Conservation (phyloP, 2,113 vertebrate genomes). For the Apodemus sylvaticus region DNA sequence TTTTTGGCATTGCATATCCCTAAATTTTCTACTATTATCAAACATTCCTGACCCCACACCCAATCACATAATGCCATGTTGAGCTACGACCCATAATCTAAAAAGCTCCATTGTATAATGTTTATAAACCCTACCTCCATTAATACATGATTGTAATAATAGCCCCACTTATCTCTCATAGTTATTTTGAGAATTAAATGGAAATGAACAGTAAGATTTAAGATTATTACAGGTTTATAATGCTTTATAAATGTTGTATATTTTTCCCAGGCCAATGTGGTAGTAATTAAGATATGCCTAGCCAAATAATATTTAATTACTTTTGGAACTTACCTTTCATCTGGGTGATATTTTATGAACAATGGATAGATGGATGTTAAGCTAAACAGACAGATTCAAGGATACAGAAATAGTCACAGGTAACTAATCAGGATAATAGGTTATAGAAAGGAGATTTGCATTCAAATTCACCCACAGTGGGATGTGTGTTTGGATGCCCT, state of each 20-base stretch:
- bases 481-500: neutral
- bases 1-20: neutral
- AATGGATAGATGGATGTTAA: no score
- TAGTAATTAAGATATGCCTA: neutral
- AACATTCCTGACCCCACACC: neutral
- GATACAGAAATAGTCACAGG: neutral
- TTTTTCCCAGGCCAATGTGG: neutral
- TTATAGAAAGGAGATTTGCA: neutral
- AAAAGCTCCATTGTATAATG: neutral
- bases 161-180: neutral
- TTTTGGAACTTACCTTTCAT: neutral
- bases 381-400: neutral
- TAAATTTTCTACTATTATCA: neutral
- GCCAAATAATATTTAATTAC: neutral
- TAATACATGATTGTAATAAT: neutral
- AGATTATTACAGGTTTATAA: neutral
- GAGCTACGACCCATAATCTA: neutral
- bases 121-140: neutral
- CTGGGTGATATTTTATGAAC: neutral
- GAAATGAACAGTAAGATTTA: neutral
- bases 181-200: slow-evolving; percentile 25
- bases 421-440: neutral
- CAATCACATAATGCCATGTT: neutral
- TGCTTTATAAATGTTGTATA: neutral
- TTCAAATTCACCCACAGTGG: neutral